Evolutionary conservation across 1,140 invertebrate genomes (phyloP), one percentile per base, ranked within the genome.

Genomic region (Drosophila biarmipes): DNA sequence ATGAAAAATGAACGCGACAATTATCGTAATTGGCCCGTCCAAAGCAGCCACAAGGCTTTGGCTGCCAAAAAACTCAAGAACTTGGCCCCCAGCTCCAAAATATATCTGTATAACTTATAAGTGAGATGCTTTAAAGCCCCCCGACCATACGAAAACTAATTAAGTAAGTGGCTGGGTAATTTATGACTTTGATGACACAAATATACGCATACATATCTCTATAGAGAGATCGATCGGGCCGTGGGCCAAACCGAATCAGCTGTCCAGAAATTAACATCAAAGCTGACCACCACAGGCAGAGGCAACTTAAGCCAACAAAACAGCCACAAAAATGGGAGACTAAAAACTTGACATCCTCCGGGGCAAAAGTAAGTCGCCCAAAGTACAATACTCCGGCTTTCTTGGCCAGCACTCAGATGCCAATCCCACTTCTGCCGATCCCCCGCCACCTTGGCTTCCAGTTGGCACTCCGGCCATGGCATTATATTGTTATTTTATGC

Each of bases 401-500:
- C 69, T 53, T 73, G 46, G 38, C 66, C 54, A 52, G 66, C 55
- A 71, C 68, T 69, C 62, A 67, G 66, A 42, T 48, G 35, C 56
- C 49, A 45, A 54, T 53, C 31, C 48, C 46, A 19, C 17, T 42
- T n/a, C n/a, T 14, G 35, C 4, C 6, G 19, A 27, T 29, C 14
- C 54, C 15, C 34, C 19, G 21, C 24, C 15, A 21, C 31, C 42
- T 34, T 31, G 12, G 15, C 14, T 72, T 29, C 43, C 46, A 42
- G 35, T 58, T 73, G 74, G 49, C 74, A 73, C 79, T 78, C 29
- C 17, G 63, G 59, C 56, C 78, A 63, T 71, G 54, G 78, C 81
- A 86, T 87, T 81, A 86, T 87, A 86, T 87, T 86, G 81, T 87
- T 87, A 86, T 86, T 86, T 86, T 86, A 86, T 86, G 81, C 81